Base-by-base conservation (phyloP, 1,140 invertebrate species). In the Melipona quadrifasciata region DNA sequence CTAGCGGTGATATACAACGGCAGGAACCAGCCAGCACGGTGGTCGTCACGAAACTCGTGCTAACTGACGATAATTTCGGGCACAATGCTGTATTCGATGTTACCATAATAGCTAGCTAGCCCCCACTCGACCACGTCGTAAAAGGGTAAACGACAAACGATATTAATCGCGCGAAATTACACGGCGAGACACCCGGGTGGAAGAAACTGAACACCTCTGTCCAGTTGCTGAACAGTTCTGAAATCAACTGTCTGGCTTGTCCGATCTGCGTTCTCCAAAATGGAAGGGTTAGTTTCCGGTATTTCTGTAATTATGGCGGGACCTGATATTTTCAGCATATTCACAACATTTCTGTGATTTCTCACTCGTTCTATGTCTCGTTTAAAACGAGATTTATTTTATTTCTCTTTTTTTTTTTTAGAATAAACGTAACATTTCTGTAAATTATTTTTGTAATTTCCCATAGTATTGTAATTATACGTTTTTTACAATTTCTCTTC, bases 21-120 rank as follows among this genome's bases (percentile, higher is more conserved):
- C 72, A 84, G 85, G 68, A 83, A 78, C 87, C 85, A 84, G 78
- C 83, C 81, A 84, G 82, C 80, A 73, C 80, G 80, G 86, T 85
- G 77, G 85, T 24, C 80, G 64, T 82, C 77, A 86, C 80, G 65
- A 55, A 91, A 91, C 90, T 91, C 90, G 72, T 86, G 82, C 39
- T 84, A 88, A 89, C 82, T 55, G 80, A 85, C 84, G 53, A 67
- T 81, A 86, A 84, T 86, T 90, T 80, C 74, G 82, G 68, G 64
- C 85, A 91, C 88, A 91, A 92, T 91, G 82, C 89, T 87, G 68
- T 89, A 87, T 90, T 90, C 85, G 85, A 91, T 88, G 86, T 85
- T 78, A 91, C 91, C 71, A 92, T 91, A 92, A 92, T 92, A 92
- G 91, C 87, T 87, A 72, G 80, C 57, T 71, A 90, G 84, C 86